Base-by-base conservation (phyloP, 2,113 vertebrate species). In the Sarotherodon lohbergeri region DNA sequence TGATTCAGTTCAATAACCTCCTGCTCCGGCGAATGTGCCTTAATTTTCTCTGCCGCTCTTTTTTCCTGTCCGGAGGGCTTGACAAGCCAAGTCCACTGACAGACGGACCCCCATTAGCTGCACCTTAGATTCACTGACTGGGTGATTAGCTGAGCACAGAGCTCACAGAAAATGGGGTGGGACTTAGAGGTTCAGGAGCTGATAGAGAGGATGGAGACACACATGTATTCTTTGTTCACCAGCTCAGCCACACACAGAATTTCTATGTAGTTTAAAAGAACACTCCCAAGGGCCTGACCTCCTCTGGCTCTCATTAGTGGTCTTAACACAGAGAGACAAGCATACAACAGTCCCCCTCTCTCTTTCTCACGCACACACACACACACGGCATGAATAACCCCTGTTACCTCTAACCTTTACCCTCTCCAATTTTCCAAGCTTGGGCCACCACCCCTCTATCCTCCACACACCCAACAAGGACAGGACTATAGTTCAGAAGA, bases 41-140 rank as follows among this genome's bases (percentile, higher is more conserved):
- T 16, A 16, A 88, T 88, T 73, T 82, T 52, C 34, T 55, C 82
- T 54, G 22, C 8, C 6, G 22, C 19, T 89, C 41, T 85, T 57
- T 55, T 55, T 78, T 55, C 17, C 82, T 63, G 76, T 88, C 88
- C 80, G 81, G 79, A 89, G 92, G 91, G 85, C 92, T 91, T 90
- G 86, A 90, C 82, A 52, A 84, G 89, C 29, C 71, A 48, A 80
- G 57, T 78, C 66, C 73, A 55, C 55, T 92, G 89, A 94, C 89
- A 89, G 86, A 93, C 91, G 81, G 83, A 41, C 78, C 85, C 87
- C 93, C 88, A 95, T 95, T 96, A 94, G 93, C 93, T 91, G 78
- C 71, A 48, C 71, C 91, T 95, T 90, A 91, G 90, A 95, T 92
- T 92, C 81, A 54, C n/a, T 89, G 90, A 86, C 89, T 82, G 80